Base-by-base conservation (phyloP, 2,113 vertebrate genomes). In the Leptocoma aspasia region DNA sequence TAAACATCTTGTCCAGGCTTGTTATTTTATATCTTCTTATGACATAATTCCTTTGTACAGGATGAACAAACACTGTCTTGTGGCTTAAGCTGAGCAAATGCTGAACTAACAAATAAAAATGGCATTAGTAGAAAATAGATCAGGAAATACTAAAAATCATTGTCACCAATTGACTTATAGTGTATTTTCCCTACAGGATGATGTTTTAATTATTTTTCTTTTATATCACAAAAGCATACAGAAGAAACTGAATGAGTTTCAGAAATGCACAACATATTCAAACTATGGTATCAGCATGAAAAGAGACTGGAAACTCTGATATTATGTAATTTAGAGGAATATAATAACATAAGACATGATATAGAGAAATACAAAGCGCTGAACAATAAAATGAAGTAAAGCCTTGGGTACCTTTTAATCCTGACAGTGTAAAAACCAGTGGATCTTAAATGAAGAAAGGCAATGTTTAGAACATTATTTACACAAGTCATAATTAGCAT, bases 401-500 rank as follows among this genome's bases (percentile, higher is more conserved):
- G 26, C 20, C 45, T 47, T 35, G 35, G 50, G 44, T 42, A 71
- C 35, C 8, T 87, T 90, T 92, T 68, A 86, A 61, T 61, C 6
- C 22, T 7, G 6, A 44, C 69, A 47, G 0, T 28, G 15, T 81
- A 61, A 86, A 57, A 91, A 81, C 26, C 49, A 64, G 17, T 63
- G 65, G 35, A 94, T 82, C 73, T 71, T 89, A 81, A 91, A 87
- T n/a, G 44, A 85, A 73, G 84, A 91, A 91, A 39, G 49, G 78
- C 76, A 82, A 93, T 28, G 26, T 89, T 92, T 71, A 84, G 47
- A 81, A 82, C 24, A 71, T 86, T 86, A 75, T 89, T 95, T 87
- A 72, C 57, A 87, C 66, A 95, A 85, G 39, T 91, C 19, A 37
- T 87, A 94, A 95, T 95, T 93, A 95, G 27, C 7, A 8, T 52